A percentile compares a stretch with the other conserved stretches of the same genome.
Conservation (phyloP, 2,797 vertebrate genomes). For the Danio kyathit region DNA sequence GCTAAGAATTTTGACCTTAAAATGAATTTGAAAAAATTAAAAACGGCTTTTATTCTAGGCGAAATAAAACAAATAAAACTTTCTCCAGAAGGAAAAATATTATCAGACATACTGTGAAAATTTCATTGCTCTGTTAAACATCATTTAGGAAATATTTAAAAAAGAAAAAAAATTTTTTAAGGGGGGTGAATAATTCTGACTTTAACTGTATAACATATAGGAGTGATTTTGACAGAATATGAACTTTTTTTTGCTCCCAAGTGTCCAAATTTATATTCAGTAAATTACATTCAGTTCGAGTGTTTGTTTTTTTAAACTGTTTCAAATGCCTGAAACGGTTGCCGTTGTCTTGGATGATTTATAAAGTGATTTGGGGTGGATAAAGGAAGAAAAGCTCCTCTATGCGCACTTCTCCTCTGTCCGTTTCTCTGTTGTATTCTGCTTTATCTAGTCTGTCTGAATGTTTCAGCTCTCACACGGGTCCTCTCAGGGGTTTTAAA, state of each 20-base stretch:
- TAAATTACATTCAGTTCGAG: background rate
- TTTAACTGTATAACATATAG: too few relatives aligned
- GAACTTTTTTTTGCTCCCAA: background rate
- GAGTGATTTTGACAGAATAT: background rate
- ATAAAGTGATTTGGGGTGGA: background rate
- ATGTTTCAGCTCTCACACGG: background rate
- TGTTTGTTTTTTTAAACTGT: too few relatives aligned
- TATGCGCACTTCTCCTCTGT: background rate
- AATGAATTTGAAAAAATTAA: too few relatives aligned
- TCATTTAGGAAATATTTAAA: too few relatives aligned
- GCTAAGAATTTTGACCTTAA: too few relatives aligned
- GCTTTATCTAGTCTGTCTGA: slow-evolving; percentile 10
- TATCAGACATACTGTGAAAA: too few relatives aligned
- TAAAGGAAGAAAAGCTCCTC: slow-evolving; percentile 4
- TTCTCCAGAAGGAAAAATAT: too few relatives aligned
- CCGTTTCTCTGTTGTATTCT: background rate
- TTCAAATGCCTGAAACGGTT: background rate
- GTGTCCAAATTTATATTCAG: background rate
- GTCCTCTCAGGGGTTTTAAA: background rate
- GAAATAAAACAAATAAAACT: too few relatives aligned
- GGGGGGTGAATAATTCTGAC: too few relatives aligned
- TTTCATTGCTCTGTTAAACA: too few relatives aligned
- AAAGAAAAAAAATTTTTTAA: too few relatives aligned
- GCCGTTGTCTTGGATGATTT: background rate
- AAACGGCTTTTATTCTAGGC: too few relatives aligned